Evolutionary conservation across 2,113 vertebrate genomes (phyloP), one percentile per base, ranked within the genome.

Genomic region (Megaptera novaeangliae): DNA sequence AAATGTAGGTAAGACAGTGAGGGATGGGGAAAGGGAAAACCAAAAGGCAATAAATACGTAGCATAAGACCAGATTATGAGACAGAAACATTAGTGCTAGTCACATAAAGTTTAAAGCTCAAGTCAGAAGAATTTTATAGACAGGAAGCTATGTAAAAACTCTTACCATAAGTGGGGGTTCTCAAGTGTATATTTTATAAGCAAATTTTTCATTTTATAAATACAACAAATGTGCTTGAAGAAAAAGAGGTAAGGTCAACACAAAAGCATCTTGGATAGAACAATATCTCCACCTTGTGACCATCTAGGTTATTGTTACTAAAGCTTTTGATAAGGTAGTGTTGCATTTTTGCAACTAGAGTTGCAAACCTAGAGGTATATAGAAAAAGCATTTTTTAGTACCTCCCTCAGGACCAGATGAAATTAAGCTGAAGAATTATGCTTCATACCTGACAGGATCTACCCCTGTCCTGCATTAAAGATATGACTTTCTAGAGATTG

Each of bases 211-310:
- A 94, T 49, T 59, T 55, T 20, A 92, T 92, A 92, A 82, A 83
- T 87, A 89, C 11, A 89, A 57, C 6, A 75, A 87, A 64, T 23
- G 10, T 44, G 21, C 14, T 41, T 72, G 1, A 20, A 81, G 49
- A 77, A 69, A 69, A 85, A 90, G 17, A 96, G 72, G 21, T 4
- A 92, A 63, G 61, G 3, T n/a, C 44, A 84, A 66, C 6, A 88
- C 31, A 86, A 57, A 55, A 71, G 31, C 29, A 83, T 66, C 52
- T 80, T 77, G 63, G 29, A 15, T 63, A 89, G 90, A 95, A 61
- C 69, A 87, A 2, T 39, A 81, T 41, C 92, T 85, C 94, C 66
- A 96, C 57, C 97, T 92, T 95, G 86, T 84, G 95, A 86, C 25
- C 52, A 84, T 44, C 61, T 87, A 90, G 88, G n/a, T 94, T 78